Evolutionary conservation across 1,140 invertebrate genomes (phyloP).

Genomic region (Pachypsylla venusta): DNA sequence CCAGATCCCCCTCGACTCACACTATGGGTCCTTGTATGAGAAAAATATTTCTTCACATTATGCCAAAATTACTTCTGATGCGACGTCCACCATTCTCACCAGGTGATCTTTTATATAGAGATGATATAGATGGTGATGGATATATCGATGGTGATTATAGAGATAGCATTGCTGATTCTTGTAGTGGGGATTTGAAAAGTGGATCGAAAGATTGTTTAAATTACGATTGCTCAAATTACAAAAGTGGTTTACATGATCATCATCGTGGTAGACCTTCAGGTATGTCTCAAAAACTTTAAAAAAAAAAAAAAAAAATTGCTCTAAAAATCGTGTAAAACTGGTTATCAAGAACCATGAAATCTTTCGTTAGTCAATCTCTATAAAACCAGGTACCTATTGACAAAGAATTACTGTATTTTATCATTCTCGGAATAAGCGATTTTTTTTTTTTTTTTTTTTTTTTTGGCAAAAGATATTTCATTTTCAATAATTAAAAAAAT

Average conservation of each 20-base stretch:
- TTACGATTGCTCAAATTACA: constrained; percentile 43
- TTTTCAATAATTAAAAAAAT: too few relatives aligned
- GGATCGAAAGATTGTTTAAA: constrained; percentile 36
- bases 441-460: too few relatives aligned
- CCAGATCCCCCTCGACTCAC: constrained; percentile 89
- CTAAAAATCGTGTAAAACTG: too few relatives aligned
- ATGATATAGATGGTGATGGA: constrained; percentile 45
- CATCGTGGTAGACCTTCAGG: constrained; percentile 42
- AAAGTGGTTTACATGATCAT: constrained; percentile 40
- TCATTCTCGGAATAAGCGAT: too few relatives aligned
- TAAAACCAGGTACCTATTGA: too few relatives aligned
- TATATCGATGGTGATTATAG: constrained; percentile 26
- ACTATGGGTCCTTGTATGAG: constrained; percentile 82
- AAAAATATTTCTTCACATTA: constrained; percentile 72
- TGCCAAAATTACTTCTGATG: constrained; percentile 81
- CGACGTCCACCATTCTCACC: constrained; percentile 65
- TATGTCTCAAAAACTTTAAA: too few relatives aligned
- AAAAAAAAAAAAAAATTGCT: too few relatives aligned
- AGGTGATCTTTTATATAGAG: constrained; percentile 52
- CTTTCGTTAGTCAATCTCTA: too few relatives aligned
- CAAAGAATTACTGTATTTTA: too few relatives aligned
- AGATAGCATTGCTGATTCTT: constrained; percentile 38
- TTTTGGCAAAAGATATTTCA: too few relatives aligned
- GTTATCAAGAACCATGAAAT: too few relatives aligned
- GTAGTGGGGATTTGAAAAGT: constrained; percentile 27